phyloP scores from a whole-genome alignment of 2,797 vertebrate genomes.

The Rhinophrynus dorsalis region DNA sequence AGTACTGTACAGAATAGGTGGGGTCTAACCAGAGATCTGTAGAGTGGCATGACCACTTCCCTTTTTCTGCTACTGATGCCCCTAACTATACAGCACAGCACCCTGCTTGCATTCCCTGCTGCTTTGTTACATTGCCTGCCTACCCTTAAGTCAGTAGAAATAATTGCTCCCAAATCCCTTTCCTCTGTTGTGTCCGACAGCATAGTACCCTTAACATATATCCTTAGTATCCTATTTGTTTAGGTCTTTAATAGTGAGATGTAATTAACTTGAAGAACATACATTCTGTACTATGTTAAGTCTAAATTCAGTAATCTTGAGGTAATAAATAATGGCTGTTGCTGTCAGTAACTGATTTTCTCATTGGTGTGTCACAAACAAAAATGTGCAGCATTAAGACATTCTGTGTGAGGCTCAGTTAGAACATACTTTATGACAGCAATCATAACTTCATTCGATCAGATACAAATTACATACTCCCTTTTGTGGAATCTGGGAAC shows the following conservation, averaged over 20 bases:
- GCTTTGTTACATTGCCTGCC: too few relatives aligned
- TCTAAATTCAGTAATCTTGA: not conserved
- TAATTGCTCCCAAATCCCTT: too few relatives aligned
- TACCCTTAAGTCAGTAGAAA: too few relatives aligned
- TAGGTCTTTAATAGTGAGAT: not conserved
- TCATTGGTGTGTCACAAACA: not conserved
- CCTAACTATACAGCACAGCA: too few relatives aligned
- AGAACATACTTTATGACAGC: not conserved
- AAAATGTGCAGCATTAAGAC: conserved; percentile 6
- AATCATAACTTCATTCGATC: not conserved
- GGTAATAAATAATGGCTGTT: not conserved
- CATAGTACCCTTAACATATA: too few relatives aligned
- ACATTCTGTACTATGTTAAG: conserved; percentile 1
- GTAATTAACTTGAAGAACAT: not conserved
- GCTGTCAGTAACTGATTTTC: not conserved
- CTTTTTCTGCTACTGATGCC: too few relatives aligned
- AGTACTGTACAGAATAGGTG: too few relatives aligned
- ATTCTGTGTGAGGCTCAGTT: not conserved
- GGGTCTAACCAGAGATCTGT: too few relatives aligned
- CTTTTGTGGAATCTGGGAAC: not conserved
- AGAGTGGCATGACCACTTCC: too few relatives aligned
- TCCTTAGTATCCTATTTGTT: not conserved
- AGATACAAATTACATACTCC: not conserved
- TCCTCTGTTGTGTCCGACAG: too few relatives aligned
- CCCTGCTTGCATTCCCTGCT: too few relatives aligned